phyloP scores from a whole-genome alignment of 1,140 invertebrate species.

The Meloidogyne floridensis region DNA sequence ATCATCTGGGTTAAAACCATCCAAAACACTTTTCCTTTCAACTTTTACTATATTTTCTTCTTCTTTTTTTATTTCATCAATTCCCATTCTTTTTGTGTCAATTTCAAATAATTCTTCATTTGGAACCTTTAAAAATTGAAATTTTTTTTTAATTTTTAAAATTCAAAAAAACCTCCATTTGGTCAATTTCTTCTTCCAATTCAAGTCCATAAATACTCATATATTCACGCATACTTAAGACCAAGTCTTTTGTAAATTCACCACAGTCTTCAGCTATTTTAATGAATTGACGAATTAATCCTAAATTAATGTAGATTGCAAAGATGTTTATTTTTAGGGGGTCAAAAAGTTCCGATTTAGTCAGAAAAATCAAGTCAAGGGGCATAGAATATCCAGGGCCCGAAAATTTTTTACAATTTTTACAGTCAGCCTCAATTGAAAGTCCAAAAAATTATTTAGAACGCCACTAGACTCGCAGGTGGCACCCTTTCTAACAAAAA shows the following conservation, averaged over 20 bases:
- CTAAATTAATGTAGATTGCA: background rate
- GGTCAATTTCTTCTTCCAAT: slow-evolving; percentile 10
- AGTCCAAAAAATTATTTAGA: too few species aligned
- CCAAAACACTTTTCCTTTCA: slow-evolving; percentile 21
- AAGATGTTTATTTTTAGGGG: too few species aligned
- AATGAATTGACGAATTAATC: slow-evolving; percentile 15
- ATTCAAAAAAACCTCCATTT: background rate
- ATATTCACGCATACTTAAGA: slow-evolving; percentile 15
- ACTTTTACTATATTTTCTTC: background rate
- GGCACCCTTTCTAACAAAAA: too few species aligned
- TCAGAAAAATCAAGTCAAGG: too few species aligned
- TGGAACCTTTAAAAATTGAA: slow-evolving; percentile 8
- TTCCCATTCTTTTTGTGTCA: slow-evolving; percentile 14
- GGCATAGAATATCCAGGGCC: too few species aligned
- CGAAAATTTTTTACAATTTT: too few species aligned
- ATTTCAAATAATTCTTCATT: slow-evolving; percentile 21
- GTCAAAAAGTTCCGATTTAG: too few species aligned
- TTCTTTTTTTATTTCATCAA: background rate
- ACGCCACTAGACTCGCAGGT: too few species aligned
- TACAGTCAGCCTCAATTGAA: too few species aligned
- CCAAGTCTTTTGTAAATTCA: slow-evolving; percentile 17
- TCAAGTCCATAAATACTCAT: slow-evolving; percentile 7
- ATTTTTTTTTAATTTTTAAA: background rate
- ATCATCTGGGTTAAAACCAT: slow-evolving; percentile 27
- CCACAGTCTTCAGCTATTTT: slow-evolving; percentile 16